Evolutionary conservation across 2,113 vertebrate genomes (phyloP), one percentile per base, ranked within the genome.

Genomic region (Ploceus nigricollis): DNA sequence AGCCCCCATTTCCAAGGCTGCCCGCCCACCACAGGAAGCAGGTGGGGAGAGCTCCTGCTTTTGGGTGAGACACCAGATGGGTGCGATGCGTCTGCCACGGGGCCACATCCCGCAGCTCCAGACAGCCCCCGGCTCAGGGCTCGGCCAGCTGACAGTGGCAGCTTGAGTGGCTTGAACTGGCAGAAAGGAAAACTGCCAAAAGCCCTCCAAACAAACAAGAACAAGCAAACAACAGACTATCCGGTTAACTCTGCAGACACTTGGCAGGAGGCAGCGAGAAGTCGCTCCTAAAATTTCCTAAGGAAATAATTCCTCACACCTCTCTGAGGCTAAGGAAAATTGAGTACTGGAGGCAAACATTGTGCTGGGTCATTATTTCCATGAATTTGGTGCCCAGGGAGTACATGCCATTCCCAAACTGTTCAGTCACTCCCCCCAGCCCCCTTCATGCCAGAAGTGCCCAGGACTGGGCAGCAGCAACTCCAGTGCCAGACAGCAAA

Each of bases 181-280:
- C 95, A 94, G n/a, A 23, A 37, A 96, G 95, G 92, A 88, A 94
- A 91, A 42, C 92, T 92, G 87, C 92, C 90, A 89, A 86, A 85
- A 90, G 18, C 61, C 92, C 85, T 92, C 89, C 94, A 76, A 94
- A 93, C 78, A 93, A 96, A 87, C 89, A 90, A n/a, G 70, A 88
- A 37, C 68, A 35, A 93, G 81, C 82, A 91, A 93, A 91, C 82
- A 92, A 95, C 84, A 80, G 56, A 42, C 53, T 51, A 35, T 3
- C 82, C 5, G 0, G 75, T 83, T 87, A 79, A 78, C 80, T 87
- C 63, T 33, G 4, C 75, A 84, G 87, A 87, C 61, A 27, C 40
- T 76, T 79, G 80, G 82, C 90, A 86, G 76, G 30, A 78, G 54
- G 30, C 84, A 39, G 47, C 9, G 15, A 50, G 64, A 80, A 94